Evolutionary conservation across 2,113 vertebrate genomes (phyloP).

Genomic region (Empidonax alnorum): DNA sequence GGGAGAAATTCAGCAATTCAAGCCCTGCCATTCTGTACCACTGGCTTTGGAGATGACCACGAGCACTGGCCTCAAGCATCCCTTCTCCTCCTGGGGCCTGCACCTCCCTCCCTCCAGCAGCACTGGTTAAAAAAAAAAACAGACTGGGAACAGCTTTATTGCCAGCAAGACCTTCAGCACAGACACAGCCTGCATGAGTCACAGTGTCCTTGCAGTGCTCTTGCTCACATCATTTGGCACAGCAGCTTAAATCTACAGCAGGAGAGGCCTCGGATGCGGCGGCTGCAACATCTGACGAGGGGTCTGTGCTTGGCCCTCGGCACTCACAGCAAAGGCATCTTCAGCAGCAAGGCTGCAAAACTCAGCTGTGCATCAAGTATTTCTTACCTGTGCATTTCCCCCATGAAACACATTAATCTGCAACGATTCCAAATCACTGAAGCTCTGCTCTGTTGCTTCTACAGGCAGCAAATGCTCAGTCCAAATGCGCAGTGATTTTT

Average conservation of each 20-base stretch:
- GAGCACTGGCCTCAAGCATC: not conserved
- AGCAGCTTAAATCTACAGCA: not conserved
- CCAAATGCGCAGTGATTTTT: not conserved
- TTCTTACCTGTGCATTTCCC: not conserved
- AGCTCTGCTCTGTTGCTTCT: not conserved
- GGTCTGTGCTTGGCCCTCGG: not conserved
- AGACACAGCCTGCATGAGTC: not conserved
- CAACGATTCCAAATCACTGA: fast-evolving
- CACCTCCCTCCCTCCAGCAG: not conserved
- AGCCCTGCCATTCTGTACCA: fast-evolving
- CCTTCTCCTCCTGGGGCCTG: not conserved
- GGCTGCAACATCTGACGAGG: not conserved
- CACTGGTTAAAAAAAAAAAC: not conserved
- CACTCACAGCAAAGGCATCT: not conserved
- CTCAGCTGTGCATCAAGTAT: too few species aligned
- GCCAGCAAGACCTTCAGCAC: not conserved
- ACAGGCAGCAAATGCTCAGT: not conserved
- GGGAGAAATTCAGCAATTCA: not conserved
- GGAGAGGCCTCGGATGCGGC: not conserved
- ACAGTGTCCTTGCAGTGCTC: not conserved
- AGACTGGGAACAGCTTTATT: not conserved
- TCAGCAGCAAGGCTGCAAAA: not conserved
- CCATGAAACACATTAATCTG: fast-evolving
- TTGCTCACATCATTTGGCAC: not conserved
- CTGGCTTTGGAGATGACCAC: not conserved